Evolutionary conservation across 2,113 vertebrate species (phyloP).

Genomic region (Microtus pennsylvanicus): DNA sequence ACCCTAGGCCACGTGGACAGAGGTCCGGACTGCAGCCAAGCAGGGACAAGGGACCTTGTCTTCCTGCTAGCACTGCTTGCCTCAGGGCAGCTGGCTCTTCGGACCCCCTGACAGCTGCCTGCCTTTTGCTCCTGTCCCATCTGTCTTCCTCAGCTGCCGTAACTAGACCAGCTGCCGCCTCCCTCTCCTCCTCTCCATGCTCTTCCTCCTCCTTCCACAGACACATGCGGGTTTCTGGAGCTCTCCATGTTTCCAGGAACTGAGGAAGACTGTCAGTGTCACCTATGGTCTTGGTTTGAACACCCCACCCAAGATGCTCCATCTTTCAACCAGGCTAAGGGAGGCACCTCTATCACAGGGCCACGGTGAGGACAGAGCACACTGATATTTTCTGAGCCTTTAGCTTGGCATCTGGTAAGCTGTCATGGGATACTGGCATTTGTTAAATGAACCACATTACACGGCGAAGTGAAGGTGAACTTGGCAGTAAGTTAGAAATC

Average conservation of each 20-base stretch:
- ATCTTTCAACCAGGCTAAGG: neutral
- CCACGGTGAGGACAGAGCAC: neutral
- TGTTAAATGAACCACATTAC: neutral
- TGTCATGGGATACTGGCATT: neutral
- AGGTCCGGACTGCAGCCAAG: neutral
- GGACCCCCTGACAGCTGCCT: neutral
- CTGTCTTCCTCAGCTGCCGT: neutral
- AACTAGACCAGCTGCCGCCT: neutral
- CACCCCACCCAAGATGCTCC: neutral
- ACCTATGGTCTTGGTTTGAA: neutral
- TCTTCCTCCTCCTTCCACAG: neutral
- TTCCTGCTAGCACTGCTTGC: neutral
- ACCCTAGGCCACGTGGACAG: neutral
- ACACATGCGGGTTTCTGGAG: neutral
- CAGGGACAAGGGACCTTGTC: rapidly evolving
- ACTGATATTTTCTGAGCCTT: neutral
- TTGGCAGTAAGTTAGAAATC: neutral
- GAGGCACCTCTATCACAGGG: neutral
- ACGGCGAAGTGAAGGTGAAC: neutral
- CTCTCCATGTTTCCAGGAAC: neutral
- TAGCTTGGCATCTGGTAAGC: neutral
- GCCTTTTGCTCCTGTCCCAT: neutral
- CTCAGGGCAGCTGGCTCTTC: neutral
- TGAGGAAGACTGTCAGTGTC: neutral
- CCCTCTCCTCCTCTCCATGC: too few relatives aligned